Percentiles rank a stretch among this genome's conserved stretches.
These are phyloP conservation scores for Tipula unca DNA, from an alignment of 2,888 invertebrate species.

Conservation along the genomic window DNA sequence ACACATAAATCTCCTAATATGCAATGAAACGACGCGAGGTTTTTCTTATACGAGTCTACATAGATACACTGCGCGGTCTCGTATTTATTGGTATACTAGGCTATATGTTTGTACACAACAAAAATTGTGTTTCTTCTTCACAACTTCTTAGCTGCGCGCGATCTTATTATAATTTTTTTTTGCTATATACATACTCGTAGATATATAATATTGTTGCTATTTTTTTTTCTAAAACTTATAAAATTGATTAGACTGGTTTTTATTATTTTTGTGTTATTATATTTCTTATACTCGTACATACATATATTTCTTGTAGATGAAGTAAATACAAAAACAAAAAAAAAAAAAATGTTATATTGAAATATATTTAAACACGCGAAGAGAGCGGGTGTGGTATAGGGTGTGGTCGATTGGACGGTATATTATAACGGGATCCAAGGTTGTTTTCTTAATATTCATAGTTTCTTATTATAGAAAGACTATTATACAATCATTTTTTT, in stretches of 20 bases:
- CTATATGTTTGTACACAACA: neutral
- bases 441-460: constrained; percentile 16
- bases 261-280: constrained; percentile 1
- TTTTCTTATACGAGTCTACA: too few species aligned
- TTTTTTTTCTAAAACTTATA: constrained; percentile 15
- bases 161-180: neutral
- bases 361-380: neutral
- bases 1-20: constrained; percentile 8
- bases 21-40: neutral
- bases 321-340: neutral
- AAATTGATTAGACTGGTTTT: constrained; percentile 19
- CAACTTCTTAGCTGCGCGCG: neutral
- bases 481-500: constrained; percentile 1
- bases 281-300: neutral
- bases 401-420: constrained; percentile 19
- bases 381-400: constrained; percentile 19
- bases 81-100: neutral
- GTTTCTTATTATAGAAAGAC: constrained; percentile 14
- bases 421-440: constrained; percentile 19
- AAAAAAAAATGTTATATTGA: neutral
- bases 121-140: neutral
- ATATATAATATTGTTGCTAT: neutral
- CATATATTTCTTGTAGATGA: neutral
- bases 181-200: too few species aligned
- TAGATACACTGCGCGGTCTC: neutral